Evolutionary conservation across 2,888 invertebrate genomes (phyloP).

Genomic region (Galeopsomyia nigrocyanea): DNA sequence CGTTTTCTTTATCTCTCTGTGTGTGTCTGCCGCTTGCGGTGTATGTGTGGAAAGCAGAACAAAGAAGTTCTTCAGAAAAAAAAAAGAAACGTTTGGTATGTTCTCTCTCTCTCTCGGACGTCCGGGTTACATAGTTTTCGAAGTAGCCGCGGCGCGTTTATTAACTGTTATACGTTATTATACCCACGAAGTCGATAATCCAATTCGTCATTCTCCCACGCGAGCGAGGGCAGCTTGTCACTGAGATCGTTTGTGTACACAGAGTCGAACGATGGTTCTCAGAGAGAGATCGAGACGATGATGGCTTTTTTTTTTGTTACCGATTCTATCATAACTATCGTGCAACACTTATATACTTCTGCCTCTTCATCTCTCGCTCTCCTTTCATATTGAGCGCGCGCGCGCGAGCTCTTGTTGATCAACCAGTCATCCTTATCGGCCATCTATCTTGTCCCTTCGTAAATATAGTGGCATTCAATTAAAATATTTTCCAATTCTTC

Average conservation of each 20-base stretch:
- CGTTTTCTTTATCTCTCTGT: conserved; percentile 17
- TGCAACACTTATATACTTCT: conserved; percentile 1
- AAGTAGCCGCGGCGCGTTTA: not conserved
- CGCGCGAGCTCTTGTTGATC: not conserved
- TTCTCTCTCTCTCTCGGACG: conserved; percentile 6
- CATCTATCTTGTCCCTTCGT: too few species aligned
- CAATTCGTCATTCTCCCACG: conserved; percentile 39
- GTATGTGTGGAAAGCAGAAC: conserved; percentile 29
- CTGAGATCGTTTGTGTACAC: conserved; percentile 2
- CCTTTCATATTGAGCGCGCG: not conserved
- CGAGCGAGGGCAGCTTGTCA: not conserved
- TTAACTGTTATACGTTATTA: conserved; percentile 20
- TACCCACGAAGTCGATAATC: not conserved
- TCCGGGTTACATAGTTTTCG: conserved; percentile 20
- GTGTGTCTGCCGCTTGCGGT: not conserved
- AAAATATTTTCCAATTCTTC: too few species aligned
- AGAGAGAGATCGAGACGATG: conserved; percentile 7
- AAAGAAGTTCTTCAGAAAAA: conserved; percentile 16
- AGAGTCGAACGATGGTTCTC: conserved; percentile 9
- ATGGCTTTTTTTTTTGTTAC: conserved; percentile 3
- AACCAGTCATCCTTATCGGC: too few species aligned
- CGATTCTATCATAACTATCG: conserved; percentile 15
- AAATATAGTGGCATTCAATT: too few species aligned
- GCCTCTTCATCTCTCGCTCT: not conserved
- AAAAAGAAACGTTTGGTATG: not conserved